Base-by-base conservation (phyloP, 2,797 vertebrate genomes). In the Halcyon chelicuti region DNA sequence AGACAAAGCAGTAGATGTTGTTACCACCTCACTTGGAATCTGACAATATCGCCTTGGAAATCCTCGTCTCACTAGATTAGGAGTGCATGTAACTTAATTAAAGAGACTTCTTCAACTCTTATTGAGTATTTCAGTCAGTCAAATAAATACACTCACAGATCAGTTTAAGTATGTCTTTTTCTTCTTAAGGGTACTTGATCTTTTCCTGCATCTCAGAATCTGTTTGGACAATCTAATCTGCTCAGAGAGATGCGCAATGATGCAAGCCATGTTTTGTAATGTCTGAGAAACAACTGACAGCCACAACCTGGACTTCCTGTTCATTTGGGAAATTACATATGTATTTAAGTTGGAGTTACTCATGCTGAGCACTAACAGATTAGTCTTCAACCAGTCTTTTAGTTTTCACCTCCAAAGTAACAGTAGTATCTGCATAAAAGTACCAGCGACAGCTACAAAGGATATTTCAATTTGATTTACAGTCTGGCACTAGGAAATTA, bases 71-170 rank as follows among this genome's bases (percentile, higher is more conserved):
- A 31, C 52, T 60, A 65, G 25, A 86, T 93, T 46, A 88, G 55
- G 23, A 86, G 60, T 0, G 3, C 37, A 37, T 29, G 42, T 46
- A 86, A 91, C 55, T 95, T 94, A 92, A 95, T 89, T 77, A 91
- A 95, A 92, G 66, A 52, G 83, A 74, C n/a, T 86, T 84, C 29
- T 82, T 88, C 67, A 91, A 55, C 31, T 80, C 37, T 62, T 67
- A 94, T 83, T 75, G 90, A 97, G 81, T 57, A 75, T 52, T 86
- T 94, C 81, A 88, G 20, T 92, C 42, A 93, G 70, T 82, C 70
- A 94, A 90, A 91, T 57, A 90, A 93, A 93, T 84, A 75, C 23
- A 62, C 82, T 83, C 62, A 46, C 31, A 89, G 46, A 61, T 33
- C 42, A 73, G 63, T 87, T 88, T 47, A 86, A 90, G 55, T 83